phyloP scores from a whole-genome alignment of 2,113 vertebrate genomes.

The Rallus limicola region DNA sequence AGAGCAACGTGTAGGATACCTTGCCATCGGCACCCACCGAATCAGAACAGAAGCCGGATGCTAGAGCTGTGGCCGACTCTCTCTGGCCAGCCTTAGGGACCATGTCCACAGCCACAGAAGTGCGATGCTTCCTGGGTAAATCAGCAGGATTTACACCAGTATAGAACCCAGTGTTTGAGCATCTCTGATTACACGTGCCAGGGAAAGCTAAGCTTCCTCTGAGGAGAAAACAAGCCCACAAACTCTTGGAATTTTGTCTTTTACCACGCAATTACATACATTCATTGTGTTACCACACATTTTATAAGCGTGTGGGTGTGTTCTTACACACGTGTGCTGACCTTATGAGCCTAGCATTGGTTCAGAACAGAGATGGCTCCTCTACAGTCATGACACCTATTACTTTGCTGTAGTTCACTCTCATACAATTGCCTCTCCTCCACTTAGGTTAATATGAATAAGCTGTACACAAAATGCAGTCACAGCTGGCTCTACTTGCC shows the following conservation, averaged over 20 bases:
- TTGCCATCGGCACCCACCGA: neutral
- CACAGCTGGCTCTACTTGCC: neutral
- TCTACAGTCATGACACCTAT: neutral
- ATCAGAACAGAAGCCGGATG: neutral
- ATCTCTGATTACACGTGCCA: neutral
- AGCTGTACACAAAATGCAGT: neutral
- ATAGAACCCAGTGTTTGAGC: neutral
- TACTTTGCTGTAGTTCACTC: neutral
- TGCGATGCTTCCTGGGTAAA: neutral
- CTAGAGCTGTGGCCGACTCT: accelerated
- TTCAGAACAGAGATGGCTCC: neutral
- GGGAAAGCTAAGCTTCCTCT: neutral
- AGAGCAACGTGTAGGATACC: neutral
- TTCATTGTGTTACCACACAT: neutral
- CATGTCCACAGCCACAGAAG: neutral
- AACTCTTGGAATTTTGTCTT: neutral
- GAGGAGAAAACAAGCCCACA: neutral
- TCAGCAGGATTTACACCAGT: neutral
- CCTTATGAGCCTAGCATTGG: accelerated
- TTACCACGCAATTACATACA: accelerated
- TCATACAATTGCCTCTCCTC: neutral
- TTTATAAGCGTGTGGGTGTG: neutral
- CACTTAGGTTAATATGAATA: neutral
- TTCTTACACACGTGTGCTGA: neutral
- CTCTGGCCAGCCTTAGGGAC: neutral